phyloP scores from a whole-genome alignment of 2,113 vertebrate species.

The Ptilorrhoa leucosticta region DNA sequence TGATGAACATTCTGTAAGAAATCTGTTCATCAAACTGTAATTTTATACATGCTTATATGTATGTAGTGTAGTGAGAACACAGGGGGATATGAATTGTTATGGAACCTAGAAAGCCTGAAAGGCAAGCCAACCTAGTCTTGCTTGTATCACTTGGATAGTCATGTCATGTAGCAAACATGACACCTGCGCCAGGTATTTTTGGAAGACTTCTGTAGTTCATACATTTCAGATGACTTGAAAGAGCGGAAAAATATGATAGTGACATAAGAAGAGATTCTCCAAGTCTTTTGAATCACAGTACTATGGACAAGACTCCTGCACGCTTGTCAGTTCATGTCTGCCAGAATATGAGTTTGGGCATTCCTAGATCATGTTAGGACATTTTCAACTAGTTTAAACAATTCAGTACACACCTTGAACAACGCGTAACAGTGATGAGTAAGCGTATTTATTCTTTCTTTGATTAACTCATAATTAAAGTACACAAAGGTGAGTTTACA shows the following conservation, averaged over 20 bases:
- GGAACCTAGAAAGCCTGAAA: not conserved
- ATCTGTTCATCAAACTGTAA: not conserved
- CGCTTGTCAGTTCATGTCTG: not conserved
- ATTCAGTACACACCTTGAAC: not conserved
- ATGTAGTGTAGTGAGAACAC: not conserved
- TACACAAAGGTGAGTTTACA: not conserved
- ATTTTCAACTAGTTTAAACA: slow-evolving; percentile 8
- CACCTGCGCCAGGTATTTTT: not conserved
- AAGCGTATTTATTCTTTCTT: not conserved
- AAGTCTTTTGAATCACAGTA: not conserved
- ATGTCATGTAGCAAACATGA: not conserved
- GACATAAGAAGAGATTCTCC: not conserved
- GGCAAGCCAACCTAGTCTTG: not conserved
- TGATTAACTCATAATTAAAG: not conserved
- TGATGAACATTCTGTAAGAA: not conserved
- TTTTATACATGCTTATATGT: not conserved
- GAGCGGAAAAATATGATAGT: not conserved
- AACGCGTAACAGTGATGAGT: not conserved
- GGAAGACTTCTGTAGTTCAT: not conserved
- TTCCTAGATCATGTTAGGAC: not conserved
- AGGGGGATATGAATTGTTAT: not conserved
- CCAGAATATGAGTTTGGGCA: not conserved
- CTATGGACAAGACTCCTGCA: not conserved
- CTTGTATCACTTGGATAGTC: not conserved
- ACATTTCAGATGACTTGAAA: not conserved